phyloP scores from a whole-genome alignment of 1,140 invertebrate species.

The Bombus huntii region DNA sequence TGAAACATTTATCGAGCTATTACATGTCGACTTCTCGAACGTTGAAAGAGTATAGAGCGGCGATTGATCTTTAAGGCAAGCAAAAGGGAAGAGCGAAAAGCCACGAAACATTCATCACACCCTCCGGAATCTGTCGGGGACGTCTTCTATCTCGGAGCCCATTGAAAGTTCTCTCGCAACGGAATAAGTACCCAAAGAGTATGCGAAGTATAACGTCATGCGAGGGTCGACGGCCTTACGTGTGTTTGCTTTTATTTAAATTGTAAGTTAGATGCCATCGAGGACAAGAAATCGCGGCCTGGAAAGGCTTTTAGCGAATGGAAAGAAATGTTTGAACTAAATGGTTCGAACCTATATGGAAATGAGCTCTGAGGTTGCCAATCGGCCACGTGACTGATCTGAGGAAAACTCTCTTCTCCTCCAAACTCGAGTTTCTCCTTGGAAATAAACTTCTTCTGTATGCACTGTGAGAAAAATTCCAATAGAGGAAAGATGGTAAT shows the following conservation, averaged over 20 bases:
- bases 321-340: conserved; percentile 82
- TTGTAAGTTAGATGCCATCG: conserved; percentile 80
- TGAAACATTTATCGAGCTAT: conserved; percentile 37
- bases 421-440: not conserved
- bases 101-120: conserved; percentile 67
- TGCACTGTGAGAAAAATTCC: not conserved
- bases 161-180: conserved; percentile 71
- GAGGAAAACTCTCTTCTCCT: conserved; percentile 59
- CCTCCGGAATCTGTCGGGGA: conserved; percentile 64
- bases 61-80: conserved; percentile 51
- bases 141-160: conserved; percentile 63
- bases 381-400: conserved; percentile 67
- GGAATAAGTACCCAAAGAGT: conserved; percentile 59
- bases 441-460: not conserved
- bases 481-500: not conserved
- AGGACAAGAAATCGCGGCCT: conserved; percentile 56
- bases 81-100: conserved; percentile 52
- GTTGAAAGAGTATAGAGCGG: conserved; percentile 22
- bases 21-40: conserved; percentile 28
- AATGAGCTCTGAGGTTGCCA: conserved; percentile 70
- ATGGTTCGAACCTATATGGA: conserved; percentile 82
- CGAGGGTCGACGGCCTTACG: conserved; percentile 68
- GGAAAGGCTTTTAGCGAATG: conserved; percentile 79
- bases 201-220: conserved; percentile 54
- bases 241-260: conserved; percentile 83